Base-by-base conservation (phyloP, 2,113 vertebrate genomes). In the Triplophysa dalaica region DNA sequence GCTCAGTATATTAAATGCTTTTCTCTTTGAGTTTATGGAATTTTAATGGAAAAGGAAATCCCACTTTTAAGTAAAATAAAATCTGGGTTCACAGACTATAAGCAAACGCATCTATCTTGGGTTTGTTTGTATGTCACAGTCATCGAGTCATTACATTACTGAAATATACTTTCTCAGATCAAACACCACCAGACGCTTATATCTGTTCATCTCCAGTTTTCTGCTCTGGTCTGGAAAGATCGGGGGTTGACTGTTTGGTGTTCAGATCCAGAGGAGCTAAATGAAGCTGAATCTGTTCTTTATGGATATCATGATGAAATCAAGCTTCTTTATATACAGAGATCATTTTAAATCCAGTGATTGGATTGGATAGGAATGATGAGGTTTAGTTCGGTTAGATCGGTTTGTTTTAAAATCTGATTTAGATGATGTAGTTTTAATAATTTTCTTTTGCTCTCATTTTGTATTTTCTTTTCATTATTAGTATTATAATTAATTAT, bases 151-250 rank as follows among this genome's bases (percentile, higher is more conserved):
- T 7, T 66, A 76, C 50, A 48, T 11, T 45, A 48, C n/a, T 64
- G 65, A 77, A 77, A 77, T 62, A 77, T 43, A 43, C 70, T 61
- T 63, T 10, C 24, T 9, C 70, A 29, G 78, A 83, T 77, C 43
- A 80, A 73, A 72, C 45, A 38, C 78, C 56, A 74, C 77, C 61
- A 22, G 74, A 11, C 17, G 54, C 43, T 81, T 75, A 24, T 67
- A 80, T 80, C 78, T 73, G 78, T 54, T 64, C 74, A 72, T 83
- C 78, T 70, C 41, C 9, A 61, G 22, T 50, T 75, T 60, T 58
- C 33, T 65, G 26, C 43, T 29, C 11, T 45, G 50, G n/a, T 16
- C 3, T 14, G 61, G 74, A 62, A 38, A 6, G 6, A 38, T 38
- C 0, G 62, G 58, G 60, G 54, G 26, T 45, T 61, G 62, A 19